Evolutionary conservation across 64 coral and sea anemone species (phyloP).

Genomic region (Pachyseris speciosa): DNA sequence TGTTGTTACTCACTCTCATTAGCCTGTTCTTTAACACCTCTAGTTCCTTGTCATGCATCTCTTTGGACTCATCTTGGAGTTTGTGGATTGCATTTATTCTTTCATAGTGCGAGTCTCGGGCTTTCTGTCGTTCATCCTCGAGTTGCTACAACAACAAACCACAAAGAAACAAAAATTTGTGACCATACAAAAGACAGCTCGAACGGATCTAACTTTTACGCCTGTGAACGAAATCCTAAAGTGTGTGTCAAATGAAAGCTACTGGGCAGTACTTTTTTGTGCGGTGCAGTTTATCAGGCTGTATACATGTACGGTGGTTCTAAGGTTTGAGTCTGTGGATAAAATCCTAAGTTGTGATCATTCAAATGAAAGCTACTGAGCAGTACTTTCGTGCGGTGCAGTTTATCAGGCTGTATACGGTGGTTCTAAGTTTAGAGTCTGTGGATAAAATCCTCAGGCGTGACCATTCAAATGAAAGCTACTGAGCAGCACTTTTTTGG

Average conservation of each 20-base stretch:
- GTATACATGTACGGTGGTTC: background rate
- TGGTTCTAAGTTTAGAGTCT: background rate
- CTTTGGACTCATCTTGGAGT: constrained; percentile 92
- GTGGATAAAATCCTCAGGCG: no score
- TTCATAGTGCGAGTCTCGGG: constrained; percentile 90
- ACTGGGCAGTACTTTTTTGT: background rate
- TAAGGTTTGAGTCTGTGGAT: background rate
- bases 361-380: background rate
- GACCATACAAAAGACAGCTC: background rate
- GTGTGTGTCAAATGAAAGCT: background rate
- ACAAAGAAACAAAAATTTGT: background rate
- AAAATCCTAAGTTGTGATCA: no score
- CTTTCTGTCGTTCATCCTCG: constrained; percentile 87
- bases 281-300: background rate
- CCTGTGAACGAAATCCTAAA: background rate
- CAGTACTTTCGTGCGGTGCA: background rate
- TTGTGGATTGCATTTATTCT: constrained; percentile 91
- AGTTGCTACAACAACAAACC: constrained; percentile 72
- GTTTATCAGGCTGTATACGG: background rate
- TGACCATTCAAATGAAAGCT: no score
- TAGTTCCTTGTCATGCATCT: constrained; percentile 72
- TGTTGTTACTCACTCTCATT: constrained; percentile 41
- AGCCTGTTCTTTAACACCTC: constrained; percentile 68
- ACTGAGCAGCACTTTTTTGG: no score
- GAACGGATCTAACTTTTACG: background rate